Conservation (phyloP, 2,888 invertebrate species). For the Alloplasta piceator region DNA sequence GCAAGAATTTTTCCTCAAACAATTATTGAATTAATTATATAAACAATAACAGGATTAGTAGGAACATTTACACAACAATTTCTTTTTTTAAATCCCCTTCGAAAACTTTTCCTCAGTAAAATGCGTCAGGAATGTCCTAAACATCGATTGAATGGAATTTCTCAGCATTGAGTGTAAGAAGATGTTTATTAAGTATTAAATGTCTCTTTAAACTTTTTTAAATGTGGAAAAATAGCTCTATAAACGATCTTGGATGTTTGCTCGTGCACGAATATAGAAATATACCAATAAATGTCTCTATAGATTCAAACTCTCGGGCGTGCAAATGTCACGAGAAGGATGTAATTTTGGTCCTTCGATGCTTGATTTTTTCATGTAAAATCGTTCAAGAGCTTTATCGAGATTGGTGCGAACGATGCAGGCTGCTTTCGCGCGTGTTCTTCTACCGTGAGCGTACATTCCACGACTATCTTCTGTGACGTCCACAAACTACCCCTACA, state of each 20-base stretch:
- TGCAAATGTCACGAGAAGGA: constrained; percentile 37
- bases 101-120: too few relatives aligned
- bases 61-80: too few relatives aligned
- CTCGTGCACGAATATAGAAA: background rate
- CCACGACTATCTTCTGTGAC: background rate
- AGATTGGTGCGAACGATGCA: constrained; percentile 10
- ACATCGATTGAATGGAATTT: too few relatives aligned
- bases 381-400: constrained; percentile 1
- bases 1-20: too few relatives aligned
- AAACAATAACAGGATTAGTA: too few relatives aligned
- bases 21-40: too few relatives aligned
- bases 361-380: background rate
- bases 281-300: background rate
- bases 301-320: too few relatives aligned
- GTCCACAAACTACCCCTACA: constrained; percentile 12
- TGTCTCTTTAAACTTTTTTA: background rate
- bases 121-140: too few relatives aligned
- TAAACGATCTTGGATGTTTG: background rate
- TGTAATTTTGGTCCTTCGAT: constrained; percentile 38
- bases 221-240: background rate
- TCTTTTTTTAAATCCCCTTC: too few relatives aligned
- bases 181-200: too few relatives aligned
- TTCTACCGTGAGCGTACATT: background rate
- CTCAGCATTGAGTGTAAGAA: too few relatives aligned
- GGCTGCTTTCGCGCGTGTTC: constrained; percentile 27